phyloP scores from a whole-genome alignment of 2,888 invertebrate genomes.

The Drosophila koepferae region DNA sequence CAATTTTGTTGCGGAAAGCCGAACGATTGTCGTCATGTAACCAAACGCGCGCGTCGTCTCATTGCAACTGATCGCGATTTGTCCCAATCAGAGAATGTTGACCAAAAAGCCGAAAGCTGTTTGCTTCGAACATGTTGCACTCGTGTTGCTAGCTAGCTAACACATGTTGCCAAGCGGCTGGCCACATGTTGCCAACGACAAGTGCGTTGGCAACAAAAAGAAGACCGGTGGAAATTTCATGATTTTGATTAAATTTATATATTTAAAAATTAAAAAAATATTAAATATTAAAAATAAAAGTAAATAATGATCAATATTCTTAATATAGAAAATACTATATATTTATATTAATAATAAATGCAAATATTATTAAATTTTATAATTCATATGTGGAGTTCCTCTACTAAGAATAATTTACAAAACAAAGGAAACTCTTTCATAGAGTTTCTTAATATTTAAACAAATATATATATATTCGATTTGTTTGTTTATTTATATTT shows the following conservation, averaged over 20 bases:
- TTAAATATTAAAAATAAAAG: not conserved
- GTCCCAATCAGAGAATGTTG: conserved; percentile 51
- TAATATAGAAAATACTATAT: not conserved
- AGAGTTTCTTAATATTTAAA: not conserved
- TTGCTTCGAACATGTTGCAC: conserved; percentile 62
- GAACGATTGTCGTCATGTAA: conserved; percentile 62
- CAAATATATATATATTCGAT: not conserved
- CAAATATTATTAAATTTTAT: not conserved
- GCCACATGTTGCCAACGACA: conserved; percentile 50
- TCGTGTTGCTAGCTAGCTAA: conserved; percentile 29
- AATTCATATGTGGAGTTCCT: not conserved
- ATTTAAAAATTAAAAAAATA: not conserved
- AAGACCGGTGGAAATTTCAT: not conserved
- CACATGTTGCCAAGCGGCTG: conserved; percentile 25
- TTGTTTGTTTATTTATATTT: not conserved
- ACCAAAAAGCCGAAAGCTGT: conserved; percentile 27
- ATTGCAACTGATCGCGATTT: conserved; percentile 77
- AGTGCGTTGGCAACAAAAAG: conserved; percentile 40
- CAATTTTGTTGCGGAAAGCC: conserved; percentile 22
- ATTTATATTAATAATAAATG: not conserved
- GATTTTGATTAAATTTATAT: not conserved
- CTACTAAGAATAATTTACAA: not conserved
- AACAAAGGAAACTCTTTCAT: not conserved
- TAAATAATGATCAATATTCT: not conserved
- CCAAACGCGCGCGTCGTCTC: conserved; percentile 80